Conservation (phyloP, 1,140 invertebrate genomes). For the Lordiphosa collinella region DNA sequence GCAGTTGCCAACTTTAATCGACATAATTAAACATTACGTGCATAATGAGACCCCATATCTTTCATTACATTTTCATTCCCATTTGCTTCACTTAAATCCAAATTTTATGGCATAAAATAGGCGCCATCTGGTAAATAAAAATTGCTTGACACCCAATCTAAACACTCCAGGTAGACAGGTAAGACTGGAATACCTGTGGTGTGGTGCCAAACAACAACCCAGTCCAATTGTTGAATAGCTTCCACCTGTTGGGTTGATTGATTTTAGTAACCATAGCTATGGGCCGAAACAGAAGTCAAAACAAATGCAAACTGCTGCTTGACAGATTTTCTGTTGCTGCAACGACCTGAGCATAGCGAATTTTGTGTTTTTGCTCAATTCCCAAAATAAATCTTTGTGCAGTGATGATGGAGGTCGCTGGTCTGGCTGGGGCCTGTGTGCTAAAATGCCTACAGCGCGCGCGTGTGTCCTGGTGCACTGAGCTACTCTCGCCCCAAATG, state of each 20-base stretch:
- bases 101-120: constrained; percentile 29
- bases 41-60: background rate
- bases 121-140: constrained; percentile 21
- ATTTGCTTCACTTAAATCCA: constrained; percentile 31
- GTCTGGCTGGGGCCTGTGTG: constrained; percentile 32
- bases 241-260: constrained; percentile 44
- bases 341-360: constrained; percentile 17
- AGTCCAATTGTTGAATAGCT: constrained; percentile 13
- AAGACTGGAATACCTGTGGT: constrained; percentile 28
- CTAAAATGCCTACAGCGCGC: constrained; percentile 25
- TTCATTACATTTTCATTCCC: constrained; percentile 1
- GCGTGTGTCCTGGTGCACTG: constrained; percentile 1
- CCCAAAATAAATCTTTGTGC: constrained; percentile 57
- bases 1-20: no score
- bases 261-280: constrained; percentile 45
- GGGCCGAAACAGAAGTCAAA: constrained; percentile 20
- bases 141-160: constrained; percentile 47
- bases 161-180: constrained; percentile 22
- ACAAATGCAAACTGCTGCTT: constrained; percentile 30
- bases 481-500: background rate
- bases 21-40: background rate
- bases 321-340: constrained; percentile 9
- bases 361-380: constrained; percentile 50
- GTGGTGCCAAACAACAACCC: constrained; percentile 1
- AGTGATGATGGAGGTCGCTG: constrained; percentile 7